Evolutionary conservation across 2,888 invertebrate genomes (phyloP).

Genomic region (Tinea pellionella): DNA sequence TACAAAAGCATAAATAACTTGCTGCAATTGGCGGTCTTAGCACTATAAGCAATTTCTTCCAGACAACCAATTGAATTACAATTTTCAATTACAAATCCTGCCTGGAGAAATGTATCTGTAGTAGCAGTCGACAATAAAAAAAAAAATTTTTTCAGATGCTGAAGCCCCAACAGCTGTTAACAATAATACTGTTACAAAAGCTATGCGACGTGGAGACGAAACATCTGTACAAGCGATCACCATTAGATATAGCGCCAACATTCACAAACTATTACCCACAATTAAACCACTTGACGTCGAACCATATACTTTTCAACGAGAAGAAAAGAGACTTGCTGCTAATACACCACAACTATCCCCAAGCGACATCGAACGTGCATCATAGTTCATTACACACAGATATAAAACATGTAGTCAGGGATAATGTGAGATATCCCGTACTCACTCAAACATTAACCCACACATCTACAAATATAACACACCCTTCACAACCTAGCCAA

Average conservation of each 20-base stretch:
- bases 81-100: no score
- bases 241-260: neutral
- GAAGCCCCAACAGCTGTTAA: neutral
- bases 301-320: neutral
- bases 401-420: constrained; percentile 27
- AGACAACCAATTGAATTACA: no score
- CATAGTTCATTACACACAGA: constrained; percentile 30
- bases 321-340: constrained; percentile 14
- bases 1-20: no score
- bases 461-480: constrained; percentile 30
- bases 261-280: neutral
- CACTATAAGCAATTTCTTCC: no score
- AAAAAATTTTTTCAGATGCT: constrained; percentile 20
- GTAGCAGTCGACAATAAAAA: no score
- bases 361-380: constrained; percentile 26
- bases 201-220: neutral
- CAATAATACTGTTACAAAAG: neutral
- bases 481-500: constrained; percentile 28
- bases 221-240: constrained; percentile 2
- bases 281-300: neutral
- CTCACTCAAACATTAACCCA: constrained; percentile 34
- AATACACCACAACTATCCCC: neutral
- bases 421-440: constrained; percentile 30
- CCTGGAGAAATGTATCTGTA: no score
- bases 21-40: no score